phyloP scores from a whole-genome alignment of 2,113 vertebrate genomes.

The Terrapene triunguis region DNA sequence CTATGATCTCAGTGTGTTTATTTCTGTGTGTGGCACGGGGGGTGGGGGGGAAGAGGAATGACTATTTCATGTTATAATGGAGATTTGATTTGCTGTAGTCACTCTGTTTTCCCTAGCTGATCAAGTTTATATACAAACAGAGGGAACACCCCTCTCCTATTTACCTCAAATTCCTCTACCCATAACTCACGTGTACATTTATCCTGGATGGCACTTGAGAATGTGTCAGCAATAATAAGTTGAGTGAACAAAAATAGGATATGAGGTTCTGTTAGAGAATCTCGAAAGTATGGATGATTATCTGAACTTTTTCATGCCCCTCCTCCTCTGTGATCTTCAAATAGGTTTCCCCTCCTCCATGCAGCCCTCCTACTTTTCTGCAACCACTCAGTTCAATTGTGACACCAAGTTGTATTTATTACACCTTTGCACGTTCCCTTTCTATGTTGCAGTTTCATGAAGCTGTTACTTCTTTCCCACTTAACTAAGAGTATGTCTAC shows the following conservation, averaged over 20 bases:
- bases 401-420: background rate
- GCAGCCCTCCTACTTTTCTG: background rate
- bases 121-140: conserved; percentile 39
- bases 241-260: background rate
- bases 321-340: background rate
- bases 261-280: accelerated
- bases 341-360: background rate
- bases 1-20: background rate
- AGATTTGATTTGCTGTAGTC: conserved; percentile 35
- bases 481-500: background rate
- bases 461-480: background rate
- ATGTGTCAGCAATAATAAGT: background rate
- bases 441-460: background rate
- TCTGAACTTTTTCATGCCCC: background rate
- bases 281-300: background rate
- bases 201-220: conserved; percentile 1
- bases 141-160: conserved; percentile 20
- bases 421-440: background rate
- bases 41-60: background rate
- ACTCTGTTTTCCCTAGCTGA: conserved; percentile 15
- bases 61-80: conserved; percentile 35
- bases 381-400: background rate
- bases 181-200: background rate
- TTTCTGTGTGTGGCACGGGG: background rate
- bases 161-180: conserved; percentile 32